A percentile compares a stretch with the other conserved stretches of the same genome.
Conservation (phyloP, 2,888 invertebrate genomes). For the Catotricha subobsoleta region DNA sequence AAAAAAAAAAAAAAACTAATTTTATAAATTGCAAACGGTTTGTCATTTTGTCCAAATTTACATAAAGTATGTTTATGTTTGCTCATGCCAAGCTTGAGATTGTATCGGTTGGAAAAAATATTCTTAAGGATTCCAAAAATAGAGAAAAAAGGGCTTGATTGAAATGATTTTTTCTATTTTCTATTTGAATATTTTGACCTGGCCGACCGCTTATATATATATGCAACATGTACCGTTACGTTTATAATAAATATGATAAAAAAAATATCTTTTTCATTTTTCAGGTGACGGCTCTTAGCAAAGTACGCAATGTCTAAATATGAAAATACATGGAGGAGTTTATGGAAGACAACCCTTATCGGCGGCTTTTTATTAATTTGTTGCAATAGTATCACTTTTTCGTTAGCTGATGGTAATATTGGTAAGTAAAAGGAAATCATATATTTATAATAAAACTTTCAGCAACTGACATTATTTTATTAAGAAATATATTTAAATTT, state of each 20-base stretch:
- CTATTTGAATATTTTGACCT: neutral
- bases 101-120: too few species aligned
- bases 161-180: neutral
- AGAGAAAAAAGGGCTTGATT: too few species aligned
- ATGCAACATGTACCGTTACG: neutral
- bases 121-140: too few species aligned
- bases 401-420: neutral
- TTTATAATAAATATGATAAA: neutral
- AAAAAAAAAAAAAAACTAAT: too few species aligned
- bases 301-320: neutral
- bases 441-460: too few species aligned
- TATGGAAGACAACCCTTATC: neutral
- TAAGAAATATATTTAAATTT: too few species aligned
- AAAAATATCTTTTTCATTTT: neutral
- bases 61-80: too few species aligned
- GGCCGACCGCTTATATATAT: neutral
- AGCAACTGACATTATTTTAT: too few species aligned
- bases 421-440: neutral
- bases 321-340: neutral
- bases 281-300: slow-evolving; percentile 1
- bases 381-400: neutral
- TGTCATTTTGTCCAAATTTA: too few species aligned
- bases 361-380: neutral
- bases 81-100: too few species aligned
- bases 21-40: too few species aligned